phyloP scores from a whole-genome alignment of 1,140 invertebrate species.

The Chlorops oryzae region DNA sequence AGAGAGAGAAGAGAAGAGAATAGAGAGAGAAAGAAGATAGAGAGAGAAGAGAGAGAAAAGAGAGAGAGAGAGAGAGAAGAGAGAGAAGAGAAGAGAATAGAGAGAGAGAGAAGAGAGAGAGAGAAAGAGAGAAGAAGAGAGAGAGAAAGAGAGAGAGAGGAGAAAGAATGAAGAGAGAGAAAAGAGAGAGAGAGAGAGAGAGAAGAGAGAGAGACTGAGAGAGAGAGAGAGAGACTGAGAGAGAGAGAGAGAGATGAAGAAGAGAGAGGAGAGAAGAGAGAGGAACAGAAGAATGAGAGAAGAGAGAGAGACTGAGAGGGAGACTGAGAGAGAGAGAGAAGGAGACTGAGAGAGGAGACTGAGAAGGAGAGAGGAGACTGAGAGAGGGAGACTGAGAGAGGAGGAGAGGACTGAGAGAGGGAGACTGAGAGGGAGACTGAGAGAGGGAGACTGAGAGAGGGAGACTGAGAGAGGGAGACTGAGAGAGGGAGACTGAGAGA shows the following conservation, averaged over 20 bases:
- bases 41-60: not conserved
- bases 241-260: not conserved
- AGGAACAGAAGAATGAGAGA: not conserved
- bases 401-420: not conserved
- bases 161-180: not conserved
- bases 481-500: not conserved
- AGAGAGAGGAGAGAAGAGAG: not conserved
- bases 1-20: not conserved
- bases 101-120: too few relatives aligned
- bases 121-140: not conserved
- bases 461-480: not conserved
- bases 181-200: too few relatives aligned
- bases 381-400: not conserved
- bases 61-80: too few relatives aligned
- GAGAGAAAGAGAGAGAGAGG: not conserved
- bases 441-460: not conserved
- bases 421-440: not conserved
- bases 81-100: too few relatives aligned
- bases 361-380: not conserved
- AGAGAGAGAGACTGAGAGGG: too few relatives aligned
- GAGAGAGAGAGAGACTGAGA: too few relatives aligned
- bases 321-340: too few relatives aligned
- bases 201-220: too few relatives aligned
- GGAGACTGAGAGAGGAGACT: too few relatives aligned
- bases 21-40: not conserved